A percentile compares a stretch with the other conserved stretches of the same genome.
Evolutionary conservation across 2,113 vertebrate species (phyloP).

Genomic region (Labeo catla): DNA sequence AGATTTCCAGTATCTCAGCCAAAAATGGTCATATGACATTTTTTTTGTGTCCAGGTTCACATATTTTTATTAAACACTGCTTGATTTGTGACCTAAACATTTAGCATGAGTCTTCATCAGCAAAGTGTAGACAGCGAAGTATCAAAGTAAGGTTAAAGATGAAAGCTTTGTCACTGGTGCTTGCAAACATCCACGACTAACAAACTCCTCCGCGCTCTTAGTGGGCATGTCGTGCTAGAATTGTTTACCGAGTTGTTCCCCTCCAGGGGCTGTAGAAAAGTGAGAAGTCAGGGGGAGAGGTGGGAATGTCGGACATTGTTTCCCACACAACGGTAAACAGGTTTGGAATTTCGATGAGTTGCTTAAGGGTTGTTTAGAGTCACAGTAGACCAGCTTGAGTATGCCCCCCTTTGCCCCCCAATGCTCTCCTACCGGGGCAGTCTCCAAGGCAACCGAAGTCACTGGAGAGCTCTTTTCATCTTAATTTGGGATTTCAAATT

Average conservation of each 20-base stretch:
- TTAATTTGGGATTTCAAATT: slow-evolving; percentile 38
- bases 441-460: slow-evolving; percentile 68
- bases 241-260: not conserved
- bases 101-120: not conserved
- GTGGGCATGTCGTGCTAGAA: slow-evolving; percentile 22
- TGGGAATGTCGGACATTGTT: slow-evolving; percentile 64
- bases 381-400: slow-evolving; percentile 66
- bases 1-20: no score
- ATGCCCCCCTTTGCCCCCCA: slow-evolving; percentile 57
- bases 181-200: not conserved
- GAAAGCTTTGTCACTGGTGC: not conserved
- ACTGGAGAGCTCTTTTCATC: slow-evolving; percentile 65
- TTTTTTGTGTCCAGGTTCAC: no score
- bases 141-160: not conserved
- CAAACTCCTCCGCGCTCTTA: not conserved
- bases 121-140: not conserved
- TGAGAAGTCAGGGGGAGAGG: slow-evolving; percentile 53
- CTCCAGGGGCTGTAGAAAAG: slow-evolving; percentile 21
- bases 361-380: slow-evolving; percentile 74
- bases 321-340: slow-evolving; percentile 66
- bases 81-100: not conserved
- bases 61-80: not conserved
- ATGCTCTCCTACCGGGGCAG: slow-evolving; percentile 56
- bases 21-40: no score
- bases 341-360: slow-evolving; percentile 78